Percentiles rank a stretch among this genome's conserved stretches.
phyloP scores from a whole-genome alignment of 2,113 vertebrate genomes.

The Crypturellus undulatus region DNA sequence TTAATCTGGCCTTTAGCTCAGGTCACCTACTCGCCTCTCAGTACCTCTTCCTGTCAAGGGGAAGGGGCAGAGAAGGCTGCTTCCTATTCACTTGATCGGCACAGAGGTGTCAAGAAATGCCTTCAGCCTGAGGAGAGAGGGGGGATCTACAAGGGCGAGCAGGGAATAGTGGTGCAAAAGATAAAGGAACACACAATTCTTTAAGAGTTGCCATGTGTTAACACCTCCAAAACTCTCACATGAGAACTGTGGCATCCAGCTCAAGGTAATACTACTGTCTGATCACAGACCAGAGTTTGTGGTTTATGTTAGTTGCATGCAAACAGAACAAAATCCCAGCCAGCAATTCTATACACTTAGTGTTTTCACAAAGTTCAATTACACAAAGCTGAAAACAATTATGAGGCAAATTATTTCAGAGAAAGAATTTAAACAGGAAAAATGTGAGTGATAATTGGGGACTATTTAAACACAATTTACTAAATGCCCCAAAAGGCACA shows the following conservation, averaged over 20 bases:
- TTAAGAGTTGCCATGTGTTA: not conserved
- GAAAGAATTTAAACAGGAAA: conserved; percentile 61
- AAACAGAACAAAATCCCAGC: conserved; percentile 13
- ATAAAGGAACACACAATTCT: not conserved
- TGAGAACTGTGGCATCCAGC: not conserved
- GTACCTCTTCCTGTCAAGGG: not conserved
- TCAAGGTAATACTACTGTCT: not conserved
- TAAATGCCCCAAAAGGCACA: conserved; percentile 34
- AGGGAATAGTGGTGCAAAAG: not conserved
- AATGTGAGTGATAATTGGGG: conserved; percentile 59
- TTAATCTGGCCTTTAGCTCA: not conserved
- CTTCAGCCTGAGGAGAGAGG: not conserved
- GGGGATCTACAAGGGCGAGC: not conserved
- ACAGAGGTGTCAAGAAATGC: not conserved
- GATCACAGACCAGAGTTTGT: not conserved
- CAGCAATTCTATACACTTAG: not conserved
- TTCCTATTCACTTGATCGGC: not conserved
- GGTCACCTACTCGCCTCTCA: not conserved
- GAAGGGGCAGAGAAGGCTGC: not conserved
- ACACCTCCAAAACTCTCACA: not conserved
- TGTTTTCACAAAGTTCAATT: conserved; percentile 36
- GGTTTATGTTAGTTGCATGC: not conserved
- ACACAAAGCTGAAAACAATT: conserved; percentile 54
- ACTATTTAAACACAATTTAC: conserved; percentile 39
- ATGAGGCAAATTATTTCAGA: conserved; percentile 33